A percentile compares a stretch with the other conserved stretches of the same genome.
phyloP scores from a whole-genome alignment of 1,140 invertebrate genomes.

The Atta cephalotes region DNA sequence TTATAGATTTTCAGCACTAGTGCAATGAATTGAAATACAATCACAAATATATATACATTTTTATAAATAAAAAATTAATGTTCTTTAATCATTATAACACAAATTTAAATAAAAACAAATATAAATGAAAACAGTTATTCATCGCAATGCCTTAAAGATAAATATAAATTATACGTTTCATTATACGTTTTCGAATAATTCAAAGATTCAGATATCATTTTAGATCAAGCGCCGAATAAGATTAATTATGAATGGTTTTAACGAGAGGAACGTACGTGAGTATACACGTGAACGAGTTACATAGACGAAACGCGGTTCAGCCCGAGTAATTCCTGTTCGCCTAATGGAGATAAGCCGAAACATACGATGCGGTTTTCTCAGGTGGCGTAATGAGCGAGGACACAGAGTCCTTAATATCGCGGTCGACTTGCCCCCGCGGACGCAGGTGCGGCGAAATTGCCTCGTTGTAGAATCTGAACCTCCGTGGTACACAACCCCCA shows the following conservation, averaged over 20 bases:
- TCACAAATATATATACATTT: background rate
- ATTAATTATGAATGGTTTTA: background rate
- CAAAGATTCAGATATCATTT: background rate
- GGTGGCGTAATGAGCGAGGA: constrained; percentile 75
- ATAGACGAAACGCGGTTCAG: constrained; percentile 4
- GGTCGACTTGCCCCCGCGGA: constrained; percentile 27
- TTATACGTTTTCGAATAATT: background rate
- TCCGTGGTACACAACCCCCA: background rate
- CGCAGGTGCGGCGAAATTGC: constrained; percentile 73
- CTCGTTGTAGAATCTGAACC: constrained; percentile 69
- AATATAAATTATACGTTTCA: background rate
- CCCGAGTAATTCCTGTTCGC: constrained; percentile 65
- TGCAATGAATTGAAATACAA: too few relatives aligned
- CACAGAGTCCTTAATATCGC: constrained; percentile 69
- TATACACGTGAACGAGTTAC: constrained; percentile 30
- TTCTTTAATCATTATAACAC: background rate
- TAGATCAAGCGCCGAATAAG: background rate
- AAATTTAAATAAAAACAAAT: background rate
- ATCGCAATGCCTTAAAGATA: background rate
- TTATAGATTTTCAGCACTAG: too few relatives aligned
- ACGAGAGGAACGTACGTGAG: constrained; percentile 7
- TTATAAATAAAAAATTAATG: background rate
- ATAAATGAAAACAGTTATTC: background rate
- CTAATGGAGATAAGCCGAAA: constrained; percentile 76
- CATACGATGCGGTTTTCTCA: constrained; percentile 76